Conservation (phyloP, 2,888 invertebrate genomes). For the Junonia oenone region DNA sequence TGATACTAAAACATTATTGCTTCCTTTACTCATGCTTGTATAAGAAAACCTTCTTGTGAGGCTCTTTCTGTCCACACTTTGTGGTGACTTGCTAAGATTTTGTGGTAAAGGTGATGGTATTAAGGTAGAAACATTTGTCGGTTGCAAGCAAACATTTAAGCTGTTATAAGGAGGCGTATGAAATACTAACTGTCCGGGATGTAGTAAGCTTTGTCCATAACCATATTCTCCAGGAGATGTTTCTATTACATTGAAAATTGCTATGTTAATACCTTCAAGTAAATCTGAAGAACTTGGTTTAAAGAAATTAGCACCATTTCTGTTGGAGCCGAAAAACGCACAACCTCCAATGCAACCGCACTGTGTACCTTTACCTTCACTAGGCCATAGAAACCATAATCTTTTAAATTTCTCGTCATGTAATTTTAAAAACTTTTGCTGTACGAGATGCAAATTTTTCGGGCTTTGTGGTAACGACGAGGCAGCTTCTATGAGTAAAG, state of each 20-base stretch:
- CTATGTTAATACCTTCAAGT: conserved; percentile 90
- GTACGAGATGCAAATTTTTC: conserved; percentile 86
- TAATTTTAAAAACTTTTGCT: conserved; percentile 89
- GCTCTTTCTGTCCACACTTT: conserved; percentile 59
- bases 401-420: conserved; percentile 92
- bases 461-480: conserved; percentile 89
- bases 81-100: conserved; percentile 61
- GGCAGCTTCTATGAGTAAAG: conserved; percentile 93
- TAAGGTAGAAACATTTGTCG: conserved; percentile 69
- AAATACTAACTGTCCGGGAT: conserved; percentile 91
- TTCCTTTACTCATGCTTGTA: conserved; percentile 69
- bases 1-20: conserved; percentile 60
- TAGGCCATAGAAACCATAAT: conserved; percentile 96
- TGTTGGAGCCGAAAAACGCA: conserved; percentile 94
- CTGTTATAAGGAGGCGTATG: conserved; percentile 93
- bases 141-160: conserved; percentile 87
- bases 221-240: conserved; percentile 90
- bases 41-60: conserved; percentile 72
- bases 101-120: conserved; percentile 69
- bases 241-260: conserved; percentile 85
- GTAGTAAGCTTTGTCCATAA: conserved; percentile 95
- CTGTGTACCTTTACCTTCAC: conserved; percentile 83
- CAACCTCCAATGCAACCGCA: conserved; percentile 98
- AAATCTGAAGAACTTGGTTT: conserved; percentile 90
- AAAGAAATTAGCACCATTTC: conserved; percentile 93